Evolutionary conservation across 2,797 vertebrate species (phyloP).

Genomic region (Sebastes minor): DNA sequence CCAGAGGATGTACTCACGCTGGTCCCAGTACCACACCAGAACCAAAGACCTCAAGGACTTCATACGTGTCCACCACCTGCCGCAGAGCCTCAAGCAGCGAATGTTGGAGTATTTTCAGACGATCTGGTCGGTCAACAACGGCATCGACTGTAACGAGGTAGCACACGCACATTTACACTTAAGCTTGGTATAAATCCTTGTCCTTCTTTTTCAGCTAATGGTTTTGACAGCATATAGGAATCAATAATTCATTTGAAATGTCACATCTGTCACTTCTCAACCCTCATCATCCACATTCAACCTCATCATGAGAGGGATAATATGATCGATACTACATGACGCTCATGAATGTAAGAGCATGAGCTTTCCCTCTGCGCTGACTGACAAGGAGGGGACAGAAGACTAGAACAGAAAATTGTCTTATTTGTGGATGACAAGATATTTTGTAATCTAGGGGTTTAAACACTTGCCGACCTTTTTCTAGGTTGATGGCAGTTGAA

Average conservation of each 20-base stretch:
- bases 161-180: neutral
- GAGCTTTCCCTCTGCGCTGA: neutral
- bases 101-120: slow-evolving; percentile 99
- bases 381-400: neutral
- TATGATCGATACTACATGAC: slow-evolving; percentile 14
- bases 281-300: slow-evolving; percentile 16
- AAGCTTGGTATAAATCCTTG: neutral
- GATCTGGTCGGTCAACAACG: slow-evolving; percentile 97
- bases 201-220: neutral
- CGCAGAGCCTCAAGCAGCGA: slow-evolving; percentile 95
- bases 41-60: slow-evolving; percentile 98
- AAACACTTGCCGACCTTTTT: neutral
- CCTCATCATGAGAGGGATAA: neutral
- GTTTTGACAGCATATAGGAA: neutral
- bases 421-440: neutral
- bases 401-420: neutral
- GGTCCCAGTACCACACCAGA: slow-evolving; percentile 97
- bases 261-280: neutral
- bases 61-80: slow-evolving; percentile 95
- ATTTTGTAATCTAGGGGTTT: neutral
- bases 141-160: slow-evolving; percentile 97
- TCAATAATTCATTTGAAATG: slow-evolving; percentile 47
- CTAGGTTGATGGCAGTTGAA: neutral
- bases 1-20: slow-evolving; percentile 97
- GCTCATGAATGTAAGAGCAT: neutral